A percentile compares a stretch with the other conserved stretches of the same genome.
Conservation (phyloP, 2,797 vertebrate species). For the Glossophaga mutica region DNA sequence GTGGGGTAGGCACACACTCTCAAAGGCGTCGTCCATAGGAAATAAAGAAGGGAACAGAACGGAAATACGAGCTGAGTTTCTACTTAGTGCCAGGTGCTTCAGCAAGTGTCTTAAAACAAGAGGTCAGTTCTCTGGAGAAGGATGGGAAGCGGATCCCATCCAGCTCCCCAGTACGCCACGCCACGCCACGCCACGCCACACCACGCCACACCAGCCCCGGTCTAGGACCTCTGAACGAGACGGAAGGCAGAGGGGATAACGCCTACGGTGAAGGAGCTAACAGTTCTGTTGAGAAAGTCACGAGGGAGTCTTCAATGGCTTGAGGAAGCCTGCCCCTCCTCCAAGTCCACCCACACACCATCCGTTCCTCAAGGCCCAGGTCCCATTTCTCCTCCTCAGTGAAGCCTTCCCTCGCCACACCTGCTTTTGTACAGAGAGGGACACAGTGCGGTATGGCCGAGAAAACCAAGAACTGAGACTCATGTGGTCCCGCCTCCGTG, state of each 20-base stretch:
- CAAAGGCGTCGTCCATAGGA: neutral
- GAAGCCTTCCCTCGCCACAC: neutral
- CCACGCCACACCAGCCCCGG: neutral
- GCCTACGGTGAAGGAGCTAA: neutral
- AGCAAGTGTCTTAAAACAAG: neutral
- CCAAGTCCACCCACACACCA: neutral
- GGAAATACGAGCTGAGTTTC: neutral
- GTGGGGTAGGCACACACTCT: neutral
- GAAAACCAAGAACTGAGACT: neutral
- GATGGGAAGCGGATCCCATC: fast-evolving
- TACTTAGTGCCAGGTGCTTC: neutral
- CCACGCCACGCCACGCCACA: neutral
- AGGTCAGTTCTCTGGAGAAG: neutral
- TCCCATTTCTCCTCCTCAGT: neutral
- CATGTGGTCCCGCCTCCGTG: neutral
- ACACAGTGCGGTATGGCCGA: fast-evolving
- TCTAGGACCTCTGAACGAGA: neutral
- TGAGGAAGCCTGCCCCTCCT: neutral
- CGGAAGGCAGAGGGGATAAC: neutral
- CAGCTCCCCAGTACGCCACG: neutral
- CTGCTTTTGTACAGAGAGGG: neutral
- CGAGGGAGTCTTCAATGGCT: neutral
- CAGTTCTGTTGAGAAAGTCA: neutral
- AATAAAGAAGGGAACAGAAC: neutral
- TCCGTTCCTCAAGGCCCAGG: neutral